Percentiles rank a stretch among this genome's conserved stretches.
Evolutionary conservation across 2,888 invertebrate genomes (phyloP).

Genomic region (Drosophila phalerata): DNA sequence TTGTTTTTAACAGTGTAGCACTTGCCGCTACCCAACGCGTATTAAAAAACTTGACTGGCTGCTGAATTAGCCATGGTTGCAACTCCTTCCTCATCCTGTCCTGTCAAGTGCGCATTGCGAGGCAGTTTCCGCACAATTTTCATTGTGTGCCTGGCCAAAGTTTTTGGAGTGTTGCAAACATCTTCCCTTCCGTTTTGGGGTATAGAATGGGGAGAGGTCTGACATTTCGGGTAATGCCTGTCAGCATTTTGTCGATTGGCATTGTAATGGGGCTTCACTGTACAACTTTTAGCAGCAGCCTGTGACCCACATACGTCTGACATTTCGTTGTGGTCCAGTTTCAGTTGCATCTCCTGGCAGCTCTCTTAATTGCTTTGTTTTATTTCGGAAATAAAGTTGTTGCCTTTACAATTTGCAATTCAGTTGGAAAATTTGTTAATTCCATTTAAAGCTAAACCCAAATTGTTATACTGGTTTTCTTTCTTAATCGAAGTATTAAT

Average conservation of each 20-base stretch:
- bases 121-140: slow-evolving; percentile 71
- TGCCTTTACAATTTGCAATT: slow-evolving; percentile 20
- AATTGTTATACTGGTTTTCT: neutral
- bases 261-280: slow-evolving; percentile 71
- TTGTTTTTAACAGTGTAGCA: neutral
- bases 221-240: slow-evolving; percentile 32
- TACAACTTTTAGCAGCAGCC: slow-evolving; percentile 53
- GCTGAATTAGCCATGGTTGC: slow-evolving; percentile 18
- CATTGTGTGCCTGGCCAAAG: slow-evolving; percentile 51
- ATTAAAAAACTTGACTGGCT: slow-evolving; percentile 49
- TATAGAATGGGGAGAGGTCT: neutral
- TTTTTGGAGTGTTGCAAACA: slow-evolving; percentile 49
- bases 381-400: slow-evolving; percentile 60
- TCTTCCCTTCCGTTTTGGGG: slow-evolving; percentile 27
- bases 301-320: slow-evolving; percentile 69
- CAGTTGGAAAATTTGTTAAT: slow-evolving; percentile 29
- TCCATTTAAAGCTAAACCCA: slow-evolving; percentile 12
- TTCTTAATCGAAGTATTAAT: slow-evolving; percentile 27
- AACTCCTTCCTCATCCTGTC: slow-evolving; percentile 19
- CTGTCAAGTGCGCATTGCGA: slow-evolving; percentile 21
- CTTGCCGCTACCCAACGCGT: slow-evolving; percentile 17
- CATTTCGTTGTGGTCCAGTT: slow-evolving; percentile 37
- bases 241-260: slow-evolving; percentile 71
- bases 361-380: slow-evolving; percentile 77
- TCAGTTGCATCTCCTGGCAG: slow-evolving; percentile 42